Conservation (phyloP, 2,113 vertebrate species). For the Vidua chalybeata region DNA sequence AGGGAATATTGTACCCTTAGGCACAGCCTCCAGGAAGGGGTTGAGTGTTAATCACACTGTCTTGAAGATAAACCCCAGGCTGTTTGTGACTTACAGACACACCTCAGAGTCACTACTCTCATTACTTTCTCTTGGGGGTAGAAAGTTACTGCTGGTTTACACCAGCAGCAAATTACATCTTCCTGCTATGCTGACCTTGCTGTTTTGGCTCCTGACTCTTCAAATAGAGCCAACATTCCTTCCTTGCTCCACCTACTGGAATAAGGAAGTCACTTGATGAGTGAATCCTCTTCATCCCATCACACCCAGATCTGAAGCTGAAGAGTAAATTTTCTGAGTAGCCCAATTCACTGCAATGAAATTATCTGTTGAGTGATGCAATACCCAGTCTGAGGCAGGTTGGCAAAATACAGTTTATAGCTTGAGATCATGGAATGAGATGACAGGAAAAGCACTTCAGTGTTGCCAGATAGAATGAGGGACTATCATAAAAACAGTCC, state of each 20-base stretch:
- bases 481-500: not conserved
- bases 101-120: constrained; percentile 28
- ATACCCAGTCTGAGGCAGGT: not conserved
- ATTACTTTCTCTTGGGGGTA: constrained; percentile 9
- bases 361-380: not conserved
- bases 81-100: not conserved
- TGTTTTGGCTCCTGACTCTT: not conserved
- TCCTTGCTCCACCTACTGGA: not conserved
- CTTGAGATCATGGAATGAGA: not conserved
- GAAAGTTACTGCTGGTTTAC: constrained; percentile 1
- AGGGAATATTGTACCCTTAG: not conserved
- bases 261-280: constrained; percentile 15
- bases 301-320: not conserved
- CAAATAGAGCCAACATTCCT: not conserved
- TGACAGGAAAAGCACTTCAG: not conserved
- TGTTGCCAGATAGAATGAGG: not conserved
- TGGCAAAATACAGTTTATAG: not conserved
- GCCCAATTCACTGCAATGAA: not conserved
- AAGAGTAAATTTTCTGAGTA: not conserved
- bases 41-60: not conserved
- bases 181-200: constrained; percentile 21
- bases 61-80: not conserved
- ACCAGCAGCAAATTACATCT: constrained; percentile 10
- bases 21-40: not conserved
- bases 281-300: constrained; percentile 1